A percentile compares a stretch with the other conserved stretches of the same genome.
Evolutionary conservation across 2,888 invertebrate species (phyloP).

Genomic region (Glaucopsyche alexis): DNA sequence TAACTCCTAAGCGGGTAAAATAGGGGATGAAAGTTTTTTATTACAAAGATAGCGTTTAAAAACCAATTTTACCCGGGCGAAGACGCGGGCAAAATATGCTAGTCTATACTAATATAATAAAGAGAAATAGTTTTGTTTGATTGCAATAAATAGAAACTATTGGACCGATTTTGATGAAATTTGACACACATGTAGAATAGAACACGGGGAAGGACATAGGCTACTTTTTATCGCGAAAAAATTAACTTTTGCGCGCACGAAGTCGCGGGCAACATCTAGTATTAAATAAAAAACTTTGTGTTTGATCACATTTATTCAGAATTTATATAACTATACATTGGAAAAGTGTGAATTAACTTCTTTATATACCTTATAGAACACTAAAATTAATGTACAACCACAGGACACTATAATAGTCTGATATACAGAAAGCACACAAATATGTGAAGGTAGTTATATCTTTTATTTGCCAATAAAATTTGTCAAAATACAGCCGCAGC

Average conservation of each 20-base stretch:
- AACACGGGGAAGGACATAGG: too few species aligned
- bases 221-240: too few species aligned
- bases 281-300: neutral
- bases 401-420: neutral
- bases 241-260: too few species aligned
- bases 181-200: too few species aligned
- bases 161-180: too few species aligned
- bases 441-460: conserved; percentile 8
- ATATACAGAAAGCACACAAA: conserved; percentile 20
- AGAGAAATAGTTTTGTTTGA: too few species aligned
- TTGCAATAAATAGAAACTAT: too few species aligned
- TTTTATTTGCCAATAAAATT: conserved; percentile 11
- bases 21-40: too few species aligned
- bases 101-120: too few species aligned
- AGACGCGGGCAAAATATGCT: neutral
- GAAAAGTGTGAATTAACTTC: conserved; percentile 27
- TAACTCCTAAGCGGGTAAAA: too few species aligned
- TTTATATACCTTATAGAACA: conserved; percentile 20
- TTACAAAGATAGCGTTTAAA: too few species aligned
- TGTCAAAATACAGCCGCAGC: neutral
- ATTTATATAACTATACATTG: conserved; percentile 21
- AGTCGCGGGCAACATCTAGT: neutral
- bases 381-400: conserved; percentile 19
- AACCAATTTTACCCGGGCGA: too few species aligned
- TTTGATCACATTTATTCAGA: conserved; percentile 26